These are phyloP conservation scores for Xenotilapia leptura DNA, from an alignment of 2,113 vertebrate species.

Conservation along the genomic window DNA sequence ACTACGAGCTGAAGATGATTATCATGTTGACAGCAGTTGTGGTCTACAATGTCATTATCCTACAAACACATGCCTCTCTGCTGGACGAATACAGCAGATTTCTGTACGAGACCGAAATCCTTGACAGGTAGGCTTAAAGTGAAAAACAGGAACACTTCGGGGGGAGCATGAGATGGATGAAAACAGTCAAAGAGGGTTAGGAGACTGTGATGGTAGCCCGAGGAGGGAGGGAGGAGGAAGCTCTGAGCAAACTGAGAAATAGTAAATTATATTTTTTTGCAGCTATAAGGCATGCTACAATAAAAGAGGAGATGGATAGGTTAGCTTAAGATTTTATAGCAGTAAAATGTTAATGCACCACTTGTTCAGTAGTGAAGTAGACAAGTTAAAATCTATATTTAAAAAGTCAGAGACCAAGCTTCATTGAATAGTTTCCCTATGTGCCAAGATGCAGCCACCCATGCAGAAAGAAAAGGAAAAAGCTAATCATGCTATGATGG, in stretches of 20 bases:
- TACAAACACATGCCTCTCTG: slow-evolving; percentile 84
- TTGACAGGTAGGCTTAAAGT: slow-evolving; percentile 76
- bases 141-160: neutral
- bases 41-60: slow-evolving; percentile 88
- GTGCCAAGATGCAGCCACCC: neutral
- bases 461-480: neutral
- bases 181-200: neutral
- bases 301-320: neutral
- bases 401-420: neutral
- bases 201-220: neutral
- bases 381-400: neutral
- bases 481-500: neutral
- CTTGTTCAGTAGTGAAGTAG: neutral
- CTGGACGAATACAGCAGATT: slow-evolving; percentile 90
- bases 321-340: neutral
- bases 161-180: neutral
- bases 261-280: neutral
- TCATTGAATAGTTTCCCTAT: neutral
- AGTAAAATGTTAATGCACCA: neutral
- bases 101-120: slow-evolving; percentile 78
- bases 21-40: slow-evolving; percentile 90
- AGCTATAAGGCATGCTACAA: neutral
- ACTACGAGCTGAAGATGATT: slow-evolving; percentile 95
- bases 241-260: neutral
- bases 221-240: neutral